phyloP scores from a whole-genome alignment of 2,888 invertebrate genomes.

The Spodoptera picta region DNA sequence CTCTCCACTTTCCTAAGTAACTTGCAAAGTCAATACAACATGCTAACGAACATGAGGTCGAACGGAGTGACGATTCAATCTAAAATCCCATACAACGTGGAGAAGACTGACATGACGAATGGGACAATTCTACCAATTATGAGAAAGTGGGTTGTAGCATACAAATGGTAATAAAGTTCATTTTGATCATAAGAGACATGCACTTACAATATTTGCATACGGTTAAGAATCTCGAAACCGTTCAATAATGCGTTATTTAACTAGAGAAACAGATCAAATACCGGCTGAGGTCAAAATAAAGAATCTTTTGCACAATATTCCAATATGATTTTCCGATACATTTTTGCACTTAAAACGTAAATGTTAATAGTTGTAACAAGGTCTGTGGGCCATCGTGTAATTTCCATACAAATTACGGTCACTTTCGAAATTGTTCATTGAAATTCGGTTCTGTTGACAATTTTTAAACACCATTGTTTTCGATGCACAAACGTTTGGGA shows the following conservation, averaged over 20 bases:
- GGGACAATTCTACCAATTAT: conserved; percentile 23
- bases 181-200: too few species aligned
- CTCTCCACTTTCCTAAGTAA: conserved; percentile 42
- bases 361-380: conserved; percentile 79
- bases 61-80: conserved; percentile 40
- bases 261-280: too few species aligned
- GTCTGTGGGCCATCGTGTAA: conserved; percentile 78
- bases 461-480: conserved; percentile 79
- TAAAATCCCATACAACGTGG: conserved; percentile 16
- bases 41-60: conserved; percentile 33
- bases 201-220: too few species aligned
- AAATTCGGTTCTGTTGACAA: conserved; percentile 73
- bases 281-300: not conserved
- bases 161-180: conserved; percentile 1
- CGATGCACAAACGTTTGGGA: conserved; percentile 52
- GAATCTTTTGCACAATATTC: conserved; percentile 10
- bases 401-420: conserved; percentile 85
- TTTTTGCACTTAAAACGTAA: conserved; percentile 57
- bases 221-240: too few species aligned
- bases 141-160: conserved; percentile 37
- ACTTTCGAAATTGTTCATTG: conserved; percentile 83
- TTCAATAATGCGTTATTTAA: too few species aligned
- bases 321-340: conserved; percentile 42
- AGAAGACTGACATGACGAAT: conserved; percentile 30
- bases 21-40: conserved; percentile 40